Evolutionary conservation across 1,140 invertebrate species (phyloP), one percentile per base, ranked within the genome.

Genomic region (Lanistes nyassanus): DNA sequence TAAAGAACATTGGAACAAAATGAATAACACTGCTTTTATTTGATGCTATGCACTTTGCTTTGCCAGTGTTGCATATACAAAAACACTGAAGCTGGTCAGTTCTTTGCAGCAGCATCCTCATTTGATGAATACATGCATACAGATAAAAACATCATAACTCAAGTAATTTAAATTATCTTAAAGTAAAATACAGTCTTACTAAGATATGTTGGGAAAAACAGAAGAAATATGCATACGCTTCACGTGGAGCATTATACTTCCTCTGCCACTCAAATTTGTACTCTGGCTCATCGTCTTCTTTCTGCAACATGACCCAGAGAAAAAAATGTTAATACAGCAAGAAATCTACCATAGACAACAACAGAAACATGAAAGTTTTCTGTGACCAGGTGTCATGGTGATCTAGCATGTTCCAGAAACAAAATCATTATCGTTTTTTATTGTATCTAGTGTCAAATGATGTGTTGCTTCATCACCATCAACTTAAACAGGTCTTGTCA

Each of bases 181-280:
- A 58, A 7, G 6, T 7, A 23, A 7, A 58, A 58, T 29, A n/a
- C 56, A n/a, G 29, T 21, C 5, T 58, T n/a, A 23, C 21, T 53
- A 23, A 53, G 23, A 21, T 58, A 5, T 58, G 21, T 58, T 23
- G 21, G 21, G 56, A 11, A 31, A n/a, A 60, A 7, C 11, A 60
- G 13, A 26, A 1, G 56, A 60, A 71, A 71, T 26, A 21, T 39
- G 87, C 88, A 88, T 90, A 93, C 90, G 91, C 91, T 91, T 99
- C 98, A 90, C 97, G 92, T 0, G 98, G 98, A 21, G 98, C 98
- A 91, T 99, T 99, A 84, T 98, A 99, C 89, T 99, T 99, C 65
- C 98, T 91, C 90, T 99, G 98, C 98, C 98, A 99, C 87, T 99
- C 98, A 91, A 99, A 99, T 89, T 99, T 99, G 82, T 95, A 98